Base-by-base conservation (phyloP, 92 coral and sea anemone genomes). In the Muricea muricata region DNA sequence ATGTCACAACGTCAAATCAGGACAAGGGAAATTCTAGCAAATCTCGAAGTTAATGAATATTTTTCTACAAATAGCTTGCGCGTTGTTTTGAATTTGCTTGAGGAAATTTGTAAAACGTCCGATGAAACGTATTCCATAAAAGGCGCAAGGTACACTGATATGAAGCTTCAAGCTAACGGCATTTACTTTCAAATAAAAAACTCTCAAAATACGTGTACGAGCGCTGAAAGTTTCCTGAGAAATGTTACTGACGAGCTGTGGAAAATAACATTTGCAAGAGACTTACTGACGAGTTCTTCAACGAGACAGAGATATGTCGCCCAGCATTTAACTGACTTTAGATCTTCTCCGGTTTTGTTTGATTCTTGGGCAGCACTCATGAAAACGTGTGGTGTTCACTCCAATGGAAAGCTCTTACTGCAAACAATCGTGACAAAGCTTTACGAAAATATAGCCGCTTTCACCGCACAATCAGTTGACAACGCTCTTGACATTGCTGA, bases 221-320 rank as follows among this genome's bases (percentile, higher is more conserved):
- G 33, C 30, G 30, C 6, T 3, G 15, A 21, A 3, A 4, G 6
- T 24, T 26, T 69, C 75, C 4, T 5, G n/a, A 6, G 1, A 3
- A 5, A 2, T 26, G 47, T 35, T 5, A 69, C 75, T 2, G 7
- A 35, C 5, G 24, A 63, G 24, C 70, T 63, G 24, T 86, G 90
- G 90, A 41, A 63, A 0, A 79, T 65, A 0, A 7, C 23, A 13
- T 86, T 80, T 37, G 68, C 69, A 0, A 32, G 41, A n/a, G 86
- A 86, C 50, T 0, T 21, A 34, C 69, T 69, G 8, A 1, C 23
- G 30, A 66, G 73, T 14, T 25, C 87, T 10, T 48, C 90, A 48
- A 25, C 24, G 12, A 79, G 79, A 32, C 87, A 81, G 25, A 47
- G 68, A 34, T 24, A 80, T 69, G n/a, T 86, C 30, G 90, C 90